A percentile compares a stretch with the other conserved stretches of the same genome.
Evolutionary conservation across 1,140 invertebrate genomes (phyloP).

Genomic region (Telenomus remus): DNA sequence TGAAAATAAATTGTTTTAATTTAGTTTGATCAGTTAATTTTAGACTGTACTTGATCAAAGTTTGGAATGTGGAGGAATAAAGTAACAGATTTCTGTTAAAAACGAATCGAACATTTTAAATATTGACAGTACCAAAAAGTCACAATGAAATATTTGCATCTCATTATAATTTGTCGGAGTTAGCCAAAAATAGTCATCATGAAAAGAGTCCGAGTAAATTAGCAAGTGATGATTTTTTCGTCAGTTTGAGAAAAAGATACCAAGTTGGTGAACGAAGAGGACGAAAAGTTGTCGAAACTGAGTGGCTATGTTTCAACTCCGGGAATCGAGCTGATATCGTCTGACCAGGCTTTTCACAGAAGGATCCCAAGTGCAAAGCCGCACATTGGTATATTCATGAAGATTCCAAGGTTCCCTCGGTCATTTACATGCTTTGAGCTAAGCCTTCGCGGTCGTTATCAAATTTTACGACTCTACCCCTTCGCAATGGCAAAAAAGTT

Average conservation of each 20-base stretch:
- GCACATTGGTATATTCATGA: slow-evolving; percentile 46
- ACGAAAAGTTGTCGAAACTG: slow-evolving; percentile 18
- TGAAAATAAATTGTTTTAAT: too few relatives aligned
- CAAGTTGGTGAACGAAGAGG: slow-evolving; percentile 1
- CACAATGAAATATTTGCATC: slow-evolving; percentile 12
- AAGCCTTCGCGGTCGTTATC: slow-evolving; percentile 13
- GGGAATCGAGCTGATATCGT: slow-evolving; percentile 20
- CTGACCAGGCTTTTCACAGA: slow-evolving; percentile 18
- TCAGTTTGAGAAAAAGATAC: slow-evolving; percentile 12
- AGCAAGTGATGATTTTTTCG: slow-evolving; percentile 9
- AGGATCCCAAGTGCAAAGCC: slow-evolving; percentile 21
- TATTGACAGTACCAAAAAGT: not conserved
- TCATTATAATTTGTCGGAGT: slow-evolving; percentile 12
- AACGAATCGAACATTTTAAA: slow-evolving; percentile 7
- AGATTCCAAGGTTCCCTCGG: slow-evolving; percentile 34
- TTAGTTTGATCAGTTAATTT: too few relatives aligned
- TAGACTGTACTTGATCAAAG: too few relatives aligned
- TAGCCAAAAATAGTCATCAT: slow-evolving; percentile 1
- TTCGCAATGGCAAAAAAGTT: not conserved
- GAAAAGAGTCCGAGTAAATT: slow-evolving; percentile 14
- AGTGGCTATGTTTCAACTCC: slow-evolving; percentile 23
- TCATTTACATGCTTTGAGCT: slow-evolving; percentile 36
- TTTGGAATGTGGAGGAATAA: not conserved
- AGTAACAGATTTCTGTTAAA: not conserved
- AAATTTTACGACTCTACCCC: not conserved